Conservation (phyloP, 2,113 vertebrate genomes). For the Corydoras maculifer region DNA sequence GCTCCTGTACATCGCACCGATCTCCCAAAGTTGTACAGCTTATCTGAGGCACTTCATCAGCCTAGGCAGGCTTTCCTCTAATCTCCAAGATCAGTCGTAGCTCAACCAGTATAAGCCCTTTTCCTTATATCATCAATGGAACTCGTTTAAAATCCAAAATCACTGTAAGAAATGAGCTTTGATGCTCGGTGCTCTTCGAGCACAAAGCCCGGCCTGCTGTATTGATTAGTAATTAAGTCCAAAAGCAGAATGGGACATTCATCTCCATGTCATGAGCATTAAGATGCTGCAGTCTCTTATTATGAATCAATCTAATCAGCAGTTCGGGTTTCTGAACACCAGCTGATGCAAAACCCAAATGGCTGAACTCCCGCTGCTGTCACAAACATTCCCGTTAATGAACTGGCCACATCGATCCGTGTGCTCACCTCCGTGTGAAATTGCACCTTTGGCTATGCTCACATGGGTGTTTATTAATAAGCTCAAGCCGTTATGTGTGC, state of each 20-base stretch:
- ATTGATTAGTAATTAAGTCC: not conserved
- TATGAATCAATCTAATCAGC: constrained; percentile 6
- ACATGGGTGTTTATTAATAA: not conserved
- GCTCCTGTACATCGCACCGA: no score
- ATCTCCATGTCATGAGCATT: not conserved
- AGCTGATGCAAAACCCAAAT: constrained; percentile 1
- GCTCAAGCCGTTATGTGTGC: constrained; percentile 20
- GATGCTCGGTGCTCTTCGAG: not conserved
- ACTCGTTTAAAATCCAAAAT: no score
- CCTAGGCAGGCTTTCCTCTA: no score
- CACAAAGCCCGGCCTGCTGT: not conserved
- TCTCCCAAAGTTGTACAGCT: no score
- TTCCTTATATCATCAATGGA: no score
- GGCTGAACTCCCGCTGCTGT: not conserved
- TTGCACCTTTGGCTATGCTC: constrained; percentile 3
- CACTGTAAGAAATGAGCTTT: not conserved
- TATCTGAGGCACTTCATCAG: no score
- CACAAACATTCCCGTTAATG: not conserved
- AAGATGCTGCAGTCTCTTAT: not conserved
- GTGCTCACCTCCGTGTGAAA: not conserved
- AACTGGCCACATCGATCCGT: constrained; percentile 6
- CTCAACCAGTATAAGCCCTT: no score
- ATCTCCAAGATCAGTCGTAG: no score
- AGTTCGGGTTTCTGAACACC: constrained; percentile 14
- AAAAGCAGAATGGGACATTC: not conserved